Percentiles rank a stretch among this genome's conserved stretches.
Conservation (phyloP, 1,140 invertebrate species). For the Drosophila miranda region DNA sequence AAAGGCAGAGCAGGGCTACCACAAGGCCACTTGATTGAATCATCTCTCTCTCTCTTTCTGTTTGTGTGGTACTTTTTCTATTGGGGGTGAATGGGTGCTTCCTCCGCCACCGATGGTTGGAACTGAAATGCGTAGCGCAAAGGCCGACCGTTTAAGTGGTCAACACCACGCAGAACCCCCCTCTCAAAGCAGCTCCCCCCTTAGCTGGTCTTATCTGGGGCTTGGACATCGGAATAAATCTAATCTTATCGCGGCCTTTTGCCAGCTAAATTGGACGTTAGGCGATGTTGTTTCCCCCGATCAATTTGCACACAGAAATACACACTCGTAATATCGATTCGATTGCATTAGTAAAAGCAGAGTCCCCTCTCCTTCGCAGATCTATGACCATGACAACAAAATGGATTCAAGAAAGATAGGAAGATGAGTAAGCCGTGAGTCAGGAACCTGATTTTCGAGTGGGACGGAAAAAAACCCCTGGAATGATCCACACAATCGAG, state of each 20-base stretch:
- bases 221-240: conserved; percentile 35
- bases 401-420: neutral
- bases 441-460: neutral
- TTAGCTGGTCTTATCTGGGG: conserved; percentile 21
- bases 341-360: too few species aligned
- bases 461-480: too few species aligned
- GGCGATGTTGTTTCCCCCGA: conserved; percentile 41
- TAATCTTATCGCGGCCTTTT: conserved; percentile 58
- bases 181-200: neutral
- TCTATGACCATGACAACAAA: conserved; percentile 19
- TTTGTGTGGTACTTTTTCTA: too few species aligned
- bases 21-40: neutral
- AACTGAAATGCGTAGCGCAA: conserved; percentile 36
- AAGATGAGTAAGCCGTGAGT: conserved; percentile 37
- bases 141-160: conserved; percentile 24
- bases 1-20: conserved; percentile 5
- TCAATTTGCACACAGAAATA: conserved; percentile 27
- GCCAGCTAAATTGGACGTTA: conserved; percentile 43
- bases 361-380: neutral
- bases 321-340: neutral
- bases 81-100: neutral
- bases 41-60: conserved; percentile 5
- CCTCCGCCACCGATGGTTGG: conserved; percentile 7
- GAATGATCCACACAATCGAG: too few species aligned
- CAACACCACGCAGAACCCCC: neutral